These are phyloP conservation scores for Tokudaia tokunoshimensis DNA, from an alignment of 2,797 vertebrate genomes.

Conservation along the genomic window DNA sequence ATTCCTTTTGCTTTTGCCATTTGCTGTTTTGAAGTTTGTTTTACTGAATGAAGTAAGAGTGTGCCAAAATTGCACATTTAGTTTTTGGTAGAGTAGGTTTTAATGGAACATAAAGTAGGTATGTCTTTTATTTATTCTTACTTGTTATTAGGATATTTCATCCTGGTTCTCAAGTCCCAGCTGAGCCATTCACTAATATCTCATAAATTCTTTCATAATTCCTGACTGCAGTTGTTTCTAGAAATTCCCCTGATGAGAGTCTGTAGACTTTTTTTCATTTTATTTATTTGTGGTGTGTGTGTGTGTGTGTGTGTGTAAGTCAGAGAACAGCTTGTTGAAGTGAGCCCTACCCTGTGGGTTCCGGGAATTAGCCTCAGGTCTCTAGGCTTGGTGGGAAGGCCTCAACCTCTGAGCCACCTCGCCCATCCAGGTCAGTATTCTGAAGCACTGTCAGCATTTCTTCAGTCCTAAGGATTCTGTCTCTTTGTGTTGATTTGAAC, in stretches of 20 bases:
- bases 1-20: background rate
- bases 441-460: background rate
- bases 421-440: background rate
- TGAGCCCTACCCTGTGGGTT: too few species aligned
- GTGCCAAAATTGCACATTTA: background rate
- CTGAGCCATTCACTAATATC: background rate
- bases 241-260: background rate
- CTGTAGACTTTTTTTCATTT: background rate
- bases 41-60: background rate
- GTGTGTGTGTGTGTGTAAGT: background rate
- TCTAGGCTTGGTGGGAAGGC: background rate
- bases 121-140: background rate
- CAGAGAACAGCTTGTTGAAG: background rate
- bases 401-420: too few species aligned
- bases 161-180: background rate
- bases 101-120: background rate
- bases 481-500: constrained; percentile 33
- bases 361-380: background rate
- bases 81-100: background rate
- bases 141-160: constrained; percentile 2
- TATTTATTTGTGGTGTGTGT: background rate
- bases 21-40: background rate
- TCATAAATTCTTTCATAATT: constrained; percentile 34
- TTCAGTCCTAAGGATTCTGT: constrained; percentile 18
- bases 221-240: background rate